A percentile compares a stretch with the other conserved stretches of the same genome.
Evolutionary conservation across 2,797 vertebrate species (phyloP).

Genomic region (Sebastolobus alascanus): DNA sequence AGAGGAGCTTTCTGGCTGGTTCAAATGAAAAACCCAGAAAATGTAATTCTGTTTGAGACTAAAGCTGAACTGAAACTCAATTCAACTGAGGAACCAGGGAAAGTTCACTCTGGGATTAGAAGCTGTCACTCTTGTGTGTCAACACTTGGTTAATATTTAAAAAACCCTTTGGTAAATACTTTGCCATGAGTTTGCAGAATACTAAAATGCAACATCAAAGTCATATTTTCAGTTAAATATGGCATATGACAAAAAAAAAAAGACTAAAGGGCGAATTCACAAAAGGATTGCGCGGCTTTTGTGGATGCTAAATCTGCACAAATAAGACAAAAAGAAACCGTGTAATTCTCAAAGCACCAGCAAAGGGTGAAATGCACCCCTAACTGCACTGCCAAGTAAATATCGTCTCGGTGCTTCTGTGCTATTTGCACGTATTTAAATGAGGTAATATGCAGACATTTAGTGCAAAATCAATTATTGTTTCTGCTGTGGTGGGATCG

Average conservation of each 20-base stretch:
- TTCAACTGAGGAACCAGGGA: constrained; percentile 6
- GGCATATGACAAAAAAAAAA: neutral
- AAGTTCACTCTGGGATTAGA: constrained; percentile 20
- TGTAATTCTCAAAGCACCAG: neutral
- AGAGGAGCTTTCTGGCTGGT: constrained; percentile 16
- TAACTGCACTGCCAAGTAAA: neutral
- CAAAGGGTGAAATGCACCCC: neutral
- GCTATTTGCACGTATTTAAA: neutral
- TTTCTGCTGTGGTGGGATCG: no score
- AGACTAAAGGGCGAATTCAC: neutral
- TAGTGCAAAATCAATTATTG: neutral
- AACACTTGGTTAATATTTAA: constrained; percentile 6
- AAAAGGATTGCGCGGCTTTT: neutral
- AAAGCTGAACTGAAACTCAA: constrained; percentile 32
- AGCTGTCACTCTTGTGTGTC: neutral
- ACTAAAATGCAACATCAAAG: neutral
- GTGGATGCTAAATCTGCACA: neutral
- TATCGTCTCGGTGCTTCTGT: neutral
- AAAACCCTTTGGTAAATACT: constrained; percentile 1
- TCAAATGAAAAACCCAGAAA: constrained; percentile 13
- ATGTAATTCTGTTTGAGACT: neutral
- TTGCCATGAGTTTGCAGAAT: neutral
- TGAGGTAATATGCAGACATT: neutral
- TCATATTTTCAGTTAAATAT: neutral
- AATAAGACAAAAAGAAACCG: neutral